Evolutionary conservation across 2,113 vertebrate species (phyloP), one percentile per base, ranked within the genome.

Genomic region (Probosciger aterrimus): DNA sequence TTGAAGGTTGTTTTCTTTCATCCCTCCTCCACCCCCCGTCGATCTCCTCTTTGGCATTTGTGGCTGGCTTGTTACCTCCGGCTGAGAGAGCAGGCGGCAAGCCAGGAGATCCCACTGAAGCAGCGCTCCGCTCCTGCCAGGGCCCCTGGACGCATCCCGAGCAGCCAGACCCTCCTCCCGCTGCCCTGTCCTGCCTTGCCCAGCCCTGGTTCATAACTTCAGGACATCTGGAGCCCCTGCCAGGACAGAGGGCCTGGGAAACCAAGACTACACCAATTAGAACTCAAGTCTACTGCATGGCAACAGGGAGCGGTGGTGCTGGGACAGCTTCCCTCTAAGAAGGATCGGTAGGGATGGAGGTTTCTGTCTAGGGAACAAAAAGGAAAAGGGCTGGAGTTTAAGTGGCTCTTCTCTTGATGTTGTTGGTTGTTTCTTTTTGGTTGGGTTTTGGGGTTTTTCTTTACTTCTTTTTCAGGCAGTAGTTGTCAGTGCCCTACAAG

Each of bases 1-100:
- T 18, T n/a, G 78, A 59, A 88, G 92, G 90, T 77, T 23, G 30
- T 80, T 96, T 90, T 64, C 88, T 93, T 77, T 75, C 89, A 69
- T 91, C 46, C 33, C 77, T 95, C 39, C 75, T 50, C 43, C 16
- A 24, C 63, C 82, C 92, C 86, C 91, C 1, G 73, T 50, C 14
- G 82, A 70, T 79, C 93, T 92, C 57, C 75, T 70, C 91, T 65
- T 47, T 73, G 1, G 91, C 35, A 2, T 41, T 23, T 14, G n/a
- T 17, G 44, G 18, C 82, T 80, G 44, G 37, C 23, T 60, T 33
- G 63, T 71, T 86, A 84, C 55, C 73, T 88, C 76, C 39, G 24
- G 49, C 59, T 50, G 46, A 69, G 79, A 83, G 81, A 81, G 70
- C 60, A 18, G 37, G 74, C 18, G 24, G 59, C 31, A 1, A 37